Evolutionary conservation across 2,797 vertebrate genomes (phyloP).

Genomic region (Cossypha heuglini): DNA sequence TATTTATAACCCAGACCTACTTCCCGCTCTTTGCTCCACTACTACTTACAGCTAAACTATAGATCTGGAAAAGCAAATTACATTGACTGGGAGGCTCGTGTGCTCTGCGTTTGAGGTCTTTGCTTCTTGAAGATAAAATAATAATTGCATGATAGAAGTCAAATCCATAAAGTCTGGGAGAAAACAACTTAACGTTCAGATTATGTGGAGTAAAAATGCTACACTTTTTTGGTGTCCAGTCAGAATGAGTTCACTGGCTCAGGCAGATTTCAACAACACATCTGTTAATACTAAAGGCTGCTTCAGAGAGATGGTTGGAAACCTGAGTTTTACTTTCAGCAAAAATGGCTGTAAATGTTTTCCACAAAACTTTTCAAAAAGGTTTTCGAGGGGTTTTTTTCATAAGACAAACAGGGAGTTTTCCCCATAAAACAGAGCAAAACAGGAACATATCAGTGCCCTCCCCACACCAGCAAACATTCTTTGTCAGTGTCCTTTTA

Average conservation of each 20-base stretch:
- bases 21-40: background rate
- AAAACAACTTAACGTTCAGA: background rate
- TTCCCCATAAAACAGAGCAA: background rate
- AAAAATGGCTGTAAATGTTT: background rate
- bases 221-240: background rate
- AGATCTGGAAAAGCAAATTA: background rate
- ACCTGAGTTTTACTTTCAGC: background rate
- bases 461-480: background rate
- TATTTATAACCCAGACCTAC: background rate
- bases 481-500: background rate
- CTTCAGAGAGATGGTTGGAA: background rate
- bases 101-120: background rate
- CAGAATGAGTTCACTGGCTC: background rate
- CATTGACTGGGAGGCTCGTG: background rate
- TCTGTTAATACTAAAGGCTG: constrained; percentile 22
- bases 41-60: background rate
- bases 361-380: background rate
- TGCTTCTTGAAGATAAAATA: background rate
- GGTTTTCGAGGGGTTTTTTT: background rate
- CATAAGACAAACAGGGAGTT: background rate
- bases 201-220: background rate
- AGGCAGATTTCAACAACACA: background rate
- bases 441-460: background rate
- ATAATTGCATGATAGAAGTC: background rate
- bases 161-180: background rate